These are phyloP conservation scores for Allophyes oxyacanthae DNA, from an alignment of 2,888 invertebrate genomes.

Conservation along the genomic window DNA sequence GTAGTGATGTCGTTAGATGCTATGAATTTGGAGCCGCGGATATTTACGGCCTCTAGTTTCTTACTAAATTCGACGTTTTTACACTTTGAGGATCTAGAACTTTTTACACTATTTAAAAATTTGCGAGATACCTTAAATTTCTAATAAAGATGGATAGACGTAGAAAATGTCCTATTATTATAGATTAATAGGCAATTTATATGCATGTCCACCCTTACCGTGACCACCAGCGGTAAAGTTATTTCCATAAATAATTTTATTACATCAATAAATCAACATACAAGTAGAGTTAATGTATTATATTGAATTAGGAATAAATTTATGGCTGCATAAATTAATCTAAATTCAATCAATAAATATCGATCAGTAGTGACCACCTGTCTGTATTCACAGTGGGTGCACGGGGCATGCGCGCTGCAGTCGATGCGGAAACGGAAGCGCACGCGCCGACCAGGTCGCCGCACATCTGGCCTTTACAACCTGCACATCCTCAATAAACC, in stretches of 20 bases:
- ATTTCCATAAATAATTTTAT: constrained; percentile 45
- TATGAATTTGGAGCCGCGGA: constrained; percentile 45
- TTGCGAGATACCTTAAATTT: constrained; percentile 21
- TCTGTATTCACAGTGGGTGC: constrained; percentile 33
- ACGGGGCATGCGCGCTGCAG: constrained; percentile 24
- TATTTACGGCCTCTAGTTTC: constrained; percentile 39
- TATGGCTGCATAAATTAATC: constrained; percentile 42
- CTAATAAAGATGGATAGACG: constrained; percentile 8
- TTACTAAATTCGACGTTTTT: constrained; percentile 34
- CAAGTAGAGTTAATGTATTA: constrained; percentile 24
- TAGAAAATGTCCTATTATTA: constrained; percentile 11
- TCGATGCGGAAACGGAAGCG: constrained; percentile 80
- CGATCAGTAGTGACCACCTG: constrained; percentile 67
- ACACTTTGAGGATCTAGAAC: too few species aligned
- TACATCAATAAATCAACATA: constrained; percentile 46
- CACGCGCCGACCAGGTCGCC: constrained; percentile 64
- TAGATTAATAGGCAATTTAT: constrained; percentile 25
- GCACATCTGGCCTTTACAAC: constrained; percentile 80
- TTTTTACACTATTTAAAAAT: constrained; percentile 14
- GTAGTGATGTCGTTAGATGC: constrained; percentile 14
- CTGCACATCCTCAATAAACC: constrained; percentile 81
- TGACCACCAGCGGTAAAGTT: constrained; percentile 25
- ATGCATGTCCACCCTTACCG: constrained; percentile 14
- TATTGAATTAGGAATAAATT: constrained; percentile 33
- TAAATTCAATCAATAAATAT: constrained; percentile 47